A percentile compares a stretch with the other conserved stretches of the same genome.
Conservation (phyloP, 2,113 vertebrate genomes). For the Nerophis ophidion region DNA sequence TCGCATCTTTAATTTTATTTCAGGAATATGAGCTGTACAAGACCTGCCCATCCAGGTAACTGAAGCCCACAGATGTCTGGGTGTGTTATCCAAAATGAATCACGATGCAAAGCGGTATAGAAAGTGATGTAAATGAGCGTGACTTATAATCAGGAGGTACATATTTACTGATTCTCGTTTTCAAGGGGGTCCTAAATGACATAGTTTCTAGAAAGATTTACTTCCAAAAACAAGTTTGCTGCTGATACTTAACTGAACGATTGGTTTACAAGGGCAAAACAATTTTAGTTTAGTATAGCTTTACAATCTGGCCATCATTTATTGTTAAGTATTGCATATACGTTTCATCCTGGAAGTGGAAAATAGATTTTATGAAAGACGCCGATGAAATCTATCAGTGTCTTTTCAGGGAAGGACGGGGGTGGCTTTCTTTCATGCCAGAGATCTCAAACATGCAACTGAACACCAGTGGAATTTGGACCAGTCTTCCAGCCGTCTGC, state of each 20-base stretch:
- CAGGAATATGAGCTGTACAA: slow-evolving; percentile 23
- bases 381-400: slow-evolving; percentile 1
- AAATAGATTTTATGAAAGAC: slow-evolving; percentile 4
- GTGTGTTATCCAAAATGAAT: slow-evolving; percentile 15
- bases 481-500: slow-evolving; percentile 36
- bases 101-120: not conserved
- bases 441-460: slow-evolving; percentile 55
- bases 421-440: slow-evolving; percentile 45
- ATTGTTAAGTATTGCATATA: not conserved
- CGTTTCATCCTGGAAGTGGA: not conserved
- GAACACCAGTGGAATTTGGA: slow-evolving; percentile 59
- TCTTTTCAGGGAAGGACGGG: not conserved
- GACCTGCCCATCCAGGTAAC: slow-evolving; percentile 25
- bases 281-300: not conserved
- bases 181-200: slow-evolving; percentile 35
- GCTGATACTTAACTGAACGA: not conserved
- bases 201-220: not conserved
- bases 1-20: slow-evolving; percentile 39
- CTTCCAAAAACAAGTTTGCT: not conserved
- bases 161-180: slow-evolving; percentile 15
- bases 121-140: not conserved
- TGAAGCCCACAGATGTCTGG: slow-evolving; percentile 28
- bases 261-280: not conserved
- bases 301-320: not conserved
- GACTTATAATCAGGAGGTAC: not conserved